Percentiles rank a stretch among this genome's conserved stretches.
These are phyloP conservation scores for Hylaea fasciaria DNA, from an alignment of 2,888 invertebrate species.

Conservation along the genomic window DNA sequence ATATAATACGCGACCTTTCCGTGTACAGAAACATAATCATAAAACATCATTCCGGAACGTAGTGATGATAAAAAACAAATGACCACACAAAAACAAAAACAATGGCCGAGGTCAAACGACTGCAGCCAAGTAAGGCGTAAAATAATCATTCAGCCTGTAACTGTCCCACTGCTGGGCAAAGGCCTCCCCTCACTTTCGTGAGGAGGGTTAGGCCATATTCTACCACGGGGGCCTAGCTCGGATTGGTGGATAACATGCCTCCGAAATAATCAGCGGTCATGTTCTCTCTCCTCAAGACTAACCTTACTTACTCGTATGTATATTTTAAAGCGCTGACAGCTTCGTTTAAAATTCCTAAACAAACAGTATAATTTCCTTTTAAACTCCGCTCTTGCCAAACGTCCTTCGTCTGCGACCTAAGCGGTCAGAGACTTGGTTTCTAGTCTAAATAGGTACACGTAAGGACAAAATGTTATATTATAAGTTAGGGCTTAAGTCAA, in stretches of 20 bases:
- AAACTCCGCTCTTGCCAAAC: neutral
- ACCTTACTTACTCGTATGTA: too few relatives aligned
- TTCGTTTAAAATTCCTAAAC: neutral
- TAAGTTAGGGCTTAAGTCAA: neutral
- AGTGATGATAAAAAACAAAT: conserved; percentile 25
- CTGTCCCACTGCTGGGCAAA: too few relatives aligned
- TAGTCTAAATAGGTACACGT: conserved; percentile 10
- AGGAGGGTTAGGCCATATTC: too few relatives aligned
- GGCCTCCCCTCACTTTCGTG: too few relatives aligned
- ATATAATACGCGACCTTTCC: conserved; percentile 7
- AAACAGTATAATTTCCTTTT: neutral
- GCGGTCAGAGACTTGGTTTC: conserved; percentile 22
- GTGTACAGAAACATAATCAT: conserved; percentile 10
- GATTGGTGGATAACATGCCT: too few relatives aligned
- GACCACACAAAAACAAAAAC: conserved; percentile 23
- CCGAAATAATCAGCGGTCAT: too few relatives aligned
- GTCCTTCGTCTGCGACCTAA: conserved; percentile 14
- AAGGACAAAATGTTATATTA: conserved; percentile 8
- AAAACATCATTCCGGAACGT: conserved; percentile 23
- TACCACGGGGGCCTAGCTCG: too few relatives aligned
- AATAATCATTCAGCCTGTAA: too few relatives aligned
- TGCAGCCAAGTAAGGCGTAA: conserved; percentile 16
- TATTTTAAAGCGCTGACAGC: neutral
- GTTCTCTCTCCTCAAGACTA: too few relatives aligned
- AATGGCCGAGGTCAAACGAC: conserved; percentile 25